Base-by-base conservation (phyloP, 2,797 vertebrate species). In the Serranus cabrilla region DNA sequence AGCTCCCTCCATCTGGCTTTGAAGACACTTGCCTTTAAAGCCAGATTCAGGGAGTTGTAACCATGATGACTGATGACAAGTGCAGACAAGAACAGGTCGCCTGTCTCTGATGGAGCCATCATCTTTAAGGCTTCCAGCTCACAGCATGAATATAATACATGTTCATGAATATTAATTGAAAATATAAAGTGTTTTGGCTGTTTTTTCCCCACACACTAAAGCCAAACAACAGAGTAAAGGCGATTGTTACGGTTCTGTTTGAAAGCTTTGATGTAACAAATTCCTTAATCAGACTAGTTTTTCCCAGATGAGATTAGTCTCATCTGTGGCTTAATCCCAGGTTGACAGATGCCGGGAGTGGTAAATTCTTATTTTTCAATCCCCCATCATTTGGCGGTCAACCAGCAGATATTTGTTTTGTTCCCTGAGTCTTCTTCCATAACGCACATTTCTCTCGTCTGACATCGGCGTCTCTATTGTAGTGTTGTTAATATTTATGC, bases 201-300 rank as follows among this genome's bases (percentile, higher is more conserved):
- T 23, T 31, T n/a, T 21, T 54, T 34, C 14, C 16, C 16, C 17
- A 45, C 5, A 27, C n/a, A 4, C 52, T 23, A 20, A 43, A 57
- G 8, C 50, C 51, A 14, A 23, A 59, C n/a, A 52, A 60, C 40
- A 37, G 14, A 56, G 9, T 10, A 43, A 23, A 71, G 3, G 21
- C 12, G 10, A 23, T 63, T 23, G 43, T 20, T 25, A 5, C n/a
- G 3, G 6, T 17, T 51, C 13, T 37, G n/a, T 50, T 20, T 56
- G 17, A 56, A 20, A 12, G 42, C 37, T 20, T 20, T 58, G 18
- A 27, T 69, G 45, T 37, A 57, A 50, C 17, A 27, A n/a, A 31
- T 11, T 62, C 51, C 62, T 73, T 50, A 63, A 68, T 68, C 52
- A 18, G 37, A 67, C 51, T 20, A 55, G 18, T 66, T n/a, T 20